Evolutionary conservation across 1,140 invertebrate species (phyloP), one percentile per base, ranked within the genome.

Genomic region (Limonius californicus): DNA sequence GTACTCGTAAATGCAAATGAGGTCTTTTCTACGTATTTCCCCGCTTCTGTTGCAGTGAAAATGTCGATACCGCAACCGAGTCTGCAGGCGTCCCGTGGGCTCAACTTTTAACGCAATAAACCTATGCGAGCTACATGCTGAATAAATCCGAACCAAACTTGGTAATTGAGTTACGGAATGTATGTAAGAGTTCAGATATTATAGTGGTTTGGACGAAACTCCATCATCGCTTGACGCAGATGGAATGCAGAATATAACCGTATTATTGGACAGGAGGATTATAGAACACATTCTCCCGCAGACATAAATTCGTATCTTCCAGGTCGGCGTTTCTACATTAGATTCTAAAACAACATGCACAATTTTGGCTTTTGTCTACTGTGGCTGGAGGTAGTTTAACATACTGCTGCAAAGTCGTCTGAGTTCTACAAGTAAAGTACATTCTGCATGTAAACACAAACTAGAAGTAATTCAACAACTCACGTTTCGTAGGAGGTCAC

Each of bases 21-120:
- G 54, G 20, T 32, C 54, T 55, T 55, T 32, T 23, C 54, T 23
- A 21, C 21, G 54, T 12, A 39, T 11, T 50, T 18, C 45, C 8
- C 14, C 54, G 54, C n/a, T 55, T 23, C 54, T 55, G 45, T 50
- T 50, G 45, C 45, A 50, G 45, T 21, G 7, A 18, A 50, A 50
- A 50, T 21, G 45, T 50, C 45, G 45, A 50, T 50, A 50, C 20
- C 45, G 20, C 45, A 50, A 19, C 20, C 16, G 16, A 16, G 45
- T 18, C 45, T 50, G 16, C 20, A 50, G 45, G 45, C 45, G 45
- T 50, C 45, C 45, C 20, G 45, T 50, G 45, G 16, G 57, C 60
- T 59, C 50, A 64, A 64, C 62, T 64, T 64, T 59, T 64, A 64
- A 64, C 53, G 57, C 57, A 64, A 64, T 64, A 64, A 64, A 64